Percentiles rank a stretch among this genome's conserved stretches.
phyloP scores from a whole-genome alignment of 2,888 invertebrate genomes.

The Aspidiotus rigidus region DNA sequence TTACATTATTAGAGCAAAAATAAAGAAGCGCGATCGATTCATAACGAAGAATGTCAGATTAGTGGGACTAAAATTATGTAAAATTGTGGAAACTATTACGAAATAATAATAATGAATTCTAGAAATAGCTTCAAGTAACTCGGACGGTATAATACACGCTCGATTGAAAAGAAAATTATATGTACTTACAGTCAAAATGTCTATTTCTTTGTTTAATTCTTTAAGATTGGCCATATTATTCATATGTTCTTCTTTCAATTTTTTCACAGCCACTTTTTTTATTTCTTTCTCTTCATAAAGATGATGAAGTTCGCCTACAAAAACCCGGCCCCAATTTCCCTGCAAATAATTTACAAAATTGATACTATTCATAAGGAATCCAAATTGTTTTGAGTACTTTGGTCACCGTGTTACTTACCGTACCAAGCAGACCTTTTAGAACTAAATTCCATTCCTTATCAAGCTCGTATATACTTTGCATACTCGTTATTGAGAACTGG shows the following conservation, averaged over 20 bases:
- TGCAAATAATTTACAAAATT: slow-evolving; percentile 43
- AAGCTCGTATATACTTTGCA: slow-evolving; percentile 51
- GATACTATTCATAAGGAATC: slow-evolving; percentile 39
- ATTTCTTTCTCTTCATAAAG: slow-evolving; percentile 47
- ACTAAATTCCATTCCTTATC: slow-evolving; percentile 53
- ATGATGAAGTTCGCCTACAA: slow-evolving; percentile 60
- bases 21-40: too few species aligned
- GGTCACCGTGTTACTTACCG: slow-evolving; percentile 42
- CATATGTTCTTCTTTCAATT: slow-evolving; percentile 48
- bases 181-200: slow-evolving; percentile 70
- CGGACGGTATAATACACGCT: not conserved
- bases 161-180: slow-evolving; percentile 3
- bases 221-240: slow-evolving; percentile 45
- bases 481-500: slow-evolving; percentile 19
- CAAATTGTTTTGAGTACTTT: too few species aligned
- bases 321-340: slow-evolving; percentile 83
- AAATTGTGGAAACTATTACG: too few species aligned
- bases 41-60: too few species aligned
- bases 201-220: slow-evolving; percentile 76
- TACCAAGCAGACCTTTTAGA: slow-evolving; percentile 53
- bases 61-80: too few species aligned
- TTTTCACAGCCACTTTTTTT: slow-evolving; percentile 58
- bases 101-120: not conserved
- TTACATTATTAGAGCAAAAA: too few species aligned
- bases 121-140: not conserved